Percentiles rank a stretch among this genome's conserved stretches.
Conservation (phyloP, 2,113 vertebrate species). For the Ardeotis arabs region DNA sequence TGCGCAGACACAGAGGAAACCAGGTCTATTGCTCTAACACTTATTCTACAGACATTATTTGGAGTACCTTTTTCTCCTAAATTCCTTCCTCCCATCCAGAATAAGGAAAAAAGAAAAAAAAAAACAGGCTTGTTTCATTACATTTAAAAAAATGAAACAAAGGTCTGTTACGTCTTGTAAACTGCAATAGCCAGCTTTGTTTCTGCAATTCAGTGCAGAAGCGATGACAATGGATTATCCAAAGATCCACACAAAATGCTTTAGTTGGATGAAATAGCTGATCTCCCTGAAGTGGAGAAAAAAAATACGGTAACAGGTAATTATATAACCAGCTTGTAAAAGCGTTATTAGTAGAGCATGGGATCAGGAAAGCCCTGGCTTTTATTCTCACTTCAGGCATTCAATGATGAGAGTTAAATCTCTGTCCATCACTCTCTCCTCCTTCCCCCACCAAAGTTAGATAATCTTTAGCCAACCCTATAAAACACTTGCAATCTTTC, state of each 20-base stretch:
- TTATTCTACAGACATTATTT: neutral
- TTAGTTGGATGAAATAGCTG: neutral
- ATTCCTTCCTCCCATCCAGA: neutral
- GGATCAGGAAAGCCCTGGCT: constrained; percentile 26
- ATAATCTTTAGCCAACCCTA: constrained; percentile 41
- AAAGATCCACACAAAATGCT: neutral
- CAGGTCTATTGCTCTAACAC: neutral
- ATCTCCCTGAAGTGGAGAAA: neutral
- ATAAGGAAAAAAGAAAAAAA: neutral
- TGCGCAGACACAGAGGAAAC: constrained; percentile 13
- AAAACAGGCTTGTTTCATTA: neutral
- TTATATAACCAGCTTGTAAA: constrained; percentile 62
- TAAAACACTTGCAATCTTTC: constrained; percentile 1
- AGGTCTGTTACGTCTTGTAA: neutral
- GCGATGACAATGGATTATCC: constrained; percentile 9
- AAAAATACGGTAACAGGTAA: constrained; percentile 7
- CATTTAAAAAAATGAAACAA: neutral
- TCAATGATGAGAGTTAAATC: constrained; percentile 34
- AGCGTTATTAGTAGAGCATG: constrained; percentile 30
- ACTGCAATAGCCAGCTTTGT: neutral
- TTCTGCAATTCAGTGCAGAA: neutral
- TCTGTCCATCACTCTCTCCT: neutral
- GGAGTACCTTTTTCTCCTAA: neutral
- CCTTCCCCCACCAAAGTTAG: neutral
- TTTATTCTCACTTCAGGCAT: constrained; percentile 49